phyloP scores from a whole-genome alignment of 2,888 invertebrate genomes.

The Tachina lurida region DNA sequence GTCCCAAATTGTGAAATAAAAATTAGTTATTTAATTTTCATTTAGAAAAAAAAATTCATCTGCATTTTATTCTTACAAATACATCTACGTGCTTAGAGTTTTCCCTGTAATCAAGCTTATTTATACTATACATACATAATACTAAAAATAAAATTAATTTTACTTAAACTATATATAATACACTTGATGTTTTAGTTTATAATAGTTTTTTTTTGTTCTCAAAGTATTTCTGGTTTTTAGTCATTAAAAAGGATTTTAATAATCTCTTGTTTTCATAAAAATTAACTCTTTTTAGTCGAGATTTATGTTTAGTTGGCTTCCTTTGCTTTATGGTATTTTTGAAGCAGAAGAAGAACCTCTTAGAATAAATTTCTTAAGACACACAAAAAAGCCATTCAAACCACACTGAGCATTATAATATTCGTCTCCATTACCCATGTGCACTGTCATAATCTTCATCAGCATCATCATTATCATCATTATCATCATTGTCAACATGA shows the following conservation, averaged over 20 bases:
- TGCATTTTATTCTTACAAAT: no score
- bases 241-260: constrained; percentile 10
- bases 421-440: constrained; percentile 9
- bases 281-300: constrained; percentile 39
- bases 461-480: constrained; percentile 26
- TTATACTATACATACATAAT: no score
- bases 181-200: not conserved
- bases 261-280: constrained; percentile 29
- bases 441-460: not conserved
- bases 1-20: not conserved
- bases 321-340: constrained; percentile 13
- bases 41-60: not conserved
- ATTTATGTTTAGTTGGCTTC: constrained; percentile 44
- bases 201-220: not conserved
- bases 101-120: no score
- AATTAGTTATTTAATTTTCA: not conserved
- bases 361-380: constrained; percentile 41
- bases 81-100: no score
- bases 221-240: not conserved
- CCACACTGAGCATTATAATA: constrained; percentile 50
- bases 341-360: constrained; percentile 17
- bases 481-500: constrained; percentile 15
- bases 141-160: not conserved
- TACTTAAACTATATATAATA: not conserved
- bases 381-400: constrained; percentile 51